phyloP scores from a whole-genome alignment of 2,888 invertebrate genomes.

The Acanthococcus lagerstroemiae region DNA sequence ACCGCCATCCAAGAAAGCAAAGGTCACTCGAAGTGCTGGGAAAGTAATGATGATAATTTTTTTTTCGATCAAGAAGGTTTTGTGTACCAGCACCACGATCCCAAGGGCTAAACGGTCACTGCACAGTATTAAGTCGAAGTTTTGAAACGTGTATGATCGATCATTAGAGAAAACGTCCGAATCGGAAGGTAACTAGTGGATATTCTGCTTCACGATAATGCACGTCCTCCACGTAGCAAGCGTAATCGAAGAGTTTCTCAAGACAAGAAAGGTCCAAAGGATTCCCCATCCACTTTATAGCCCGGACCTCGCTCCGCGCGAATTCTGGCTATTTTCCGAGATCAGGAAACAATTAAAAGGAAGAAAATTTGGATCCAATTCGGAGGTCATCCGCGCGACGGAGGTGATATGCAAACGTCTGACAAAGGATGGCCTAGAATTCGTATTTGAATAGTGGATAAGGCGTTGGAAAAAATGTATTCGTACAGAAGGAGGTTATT shows the following conservation, averaged over 20 bases:
- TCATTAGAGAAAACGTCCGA: background rate
- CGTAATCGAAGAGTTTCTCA: background rate
- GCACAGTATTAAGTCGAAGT: background rate
- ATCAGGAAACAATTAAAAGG: background rate
- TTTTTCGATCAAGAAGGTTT: background rate
- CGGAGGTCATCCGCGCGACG: background rate
- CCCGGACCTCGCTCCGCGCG: background rate
- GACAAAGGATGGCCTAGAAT: too few relatives aligned
- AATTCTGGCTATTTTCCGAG: background rate
- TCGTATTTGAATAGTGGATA: too few relatives aligned
- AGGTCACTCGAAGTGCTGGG: background rate
- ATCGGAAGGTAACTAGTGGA: too few relatives aligned
- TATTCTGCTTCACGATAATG: background rate
- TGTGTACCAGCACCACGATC: background rate
- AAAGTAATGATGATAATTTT: background rate
- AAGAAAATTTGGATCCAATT: background rate
- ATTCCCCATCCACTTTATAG: background rate
- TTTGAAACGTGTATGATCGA: background rate
- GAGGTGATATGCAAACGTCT: background rate
- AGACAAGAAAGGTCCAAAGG: background rate
- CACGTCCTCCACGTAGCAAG: background rate
- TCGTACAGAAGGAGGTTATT: too few relatives aligned
- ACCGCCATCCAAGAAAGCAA: background rate
- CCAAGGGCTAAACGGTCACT: background rate
- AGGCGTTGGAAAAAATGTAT: too few relatives aligned